A percentile compares a stretch with the other conserved stretches of the same genome.
These are phyloP conservation scores for Apodemia hepburni DNA, from an alignment of 2,888 invertebrate species.

Conservation along the genomic window DNA sequence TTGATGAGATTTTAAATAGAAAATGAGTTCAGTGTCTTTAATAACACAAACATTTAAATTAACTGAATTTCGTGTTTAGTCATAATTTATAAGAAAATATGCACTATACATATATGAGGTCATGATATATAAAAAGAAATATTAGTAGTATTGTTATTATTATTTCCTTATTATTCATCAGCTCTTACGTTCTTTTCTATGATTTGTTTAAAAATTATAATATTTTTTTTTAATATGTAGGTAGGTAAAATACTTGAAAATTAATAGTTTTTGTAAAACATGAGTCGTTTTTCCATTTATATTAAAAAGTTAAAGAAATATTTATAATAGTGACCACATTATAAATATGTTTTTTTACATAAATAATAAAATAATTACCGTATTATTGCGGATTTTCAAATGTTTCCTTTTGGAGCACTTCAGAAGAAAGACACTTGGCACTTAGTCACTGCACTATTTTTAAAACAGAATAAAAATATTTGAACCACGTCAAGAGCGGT, in stretches of 20 bases:
- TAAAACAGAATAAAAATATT: slow-evolving; percentile 13
- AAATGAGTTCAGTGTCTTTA: background rate
- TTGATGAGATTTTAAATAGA: too few species aligned
- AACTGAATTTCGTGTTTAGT: background rate
- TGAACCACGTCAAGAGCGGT: slow-evolving; percentile 39
- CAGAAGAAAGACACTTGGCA: slow-evolving; percentile 1
- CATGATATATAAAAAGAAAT: background rate
- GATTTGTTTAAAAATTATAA: background rate
- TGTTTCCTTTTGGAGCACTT: background rate
- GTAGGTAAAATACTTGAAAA: background rate
- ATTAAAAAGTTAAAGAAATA: too few species aligned
- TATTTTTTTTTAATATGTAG: background rate
- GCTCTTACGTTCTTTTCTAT: background rate
- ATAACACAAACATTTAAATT: background rate
- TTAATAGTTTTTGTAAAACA: too few species aligned
- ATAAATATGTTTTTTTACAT: background rate
- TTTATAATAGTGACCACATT: too few species aligned
- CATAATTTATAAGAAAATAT: background rate
- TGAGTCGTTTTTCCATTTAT: too few species aligned
- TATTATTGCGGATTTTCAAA: background rate
- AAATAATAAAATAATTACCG: background rate
- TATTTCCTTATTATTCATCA: background rate
- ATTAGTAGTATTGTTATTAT: background rate
- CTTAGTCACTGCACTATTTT: slow-evolving; percentile 11
- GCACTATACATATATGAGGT: background rate